These are phyloP conservation scores for Choristoneura fumiferana DNA, from an alignment of 1,140 invertebrate genomes.

Conservation along the genomic window DNA sequence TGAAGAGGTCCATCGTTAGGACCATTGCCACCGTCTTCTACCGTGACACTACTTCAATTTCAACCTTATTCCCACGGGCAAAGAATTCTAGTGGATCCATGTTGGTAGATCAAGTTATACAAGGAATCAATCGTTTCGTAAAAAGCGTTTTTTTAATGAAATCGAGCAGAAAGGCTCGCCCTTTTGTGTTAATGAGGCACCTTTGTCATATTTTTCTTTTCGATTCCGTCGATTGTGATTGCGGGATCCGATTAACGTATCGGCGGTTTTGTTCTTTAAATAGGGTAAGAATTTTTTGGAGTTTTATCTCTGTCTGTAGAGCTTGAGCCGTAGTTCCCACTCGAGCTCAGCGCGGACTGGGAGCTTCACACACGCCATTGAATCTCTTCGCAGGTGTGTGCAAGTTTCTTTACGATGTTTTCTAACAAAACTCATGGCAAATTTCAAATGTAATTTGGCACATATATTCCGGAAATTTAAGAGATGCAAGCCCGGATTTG, in stretches of 20 bases:
- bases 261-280: conserved; percentile 26
- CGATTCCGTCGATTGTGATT: conserved; percentile 40
- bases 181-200: conserved; percentile 62
- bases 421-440: no score
- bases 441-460: no score
- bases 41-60: not conserved
- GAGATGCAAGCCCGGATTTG: no score
- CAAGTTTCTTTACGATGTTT: no score
- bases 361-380: no score
- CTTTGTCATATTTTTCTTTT: conserved; percentile 69
- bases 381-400: no score
- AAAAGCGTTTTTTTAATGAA: conserved; percentile 60
- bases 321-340: no score
- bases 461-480: no score
- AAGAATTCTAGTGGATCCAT: conserved; percentile 19
- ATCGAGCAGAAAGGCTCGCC: conserved; percentile 54
- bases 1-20: conserved; percentile 42
- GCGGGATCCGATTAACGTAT: conserved; percentile 51
- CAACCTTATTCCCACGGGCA: conserved; percentile 16
- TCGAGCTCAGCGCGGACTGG: no score
- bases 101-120: conserved; percentile 39
- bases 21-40: conserved; percentile 18
- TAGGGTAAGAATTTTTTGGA: no score
- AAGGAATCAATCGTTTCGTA: conserved; percentile 55
- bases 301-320: no score